These are phyloP conservation scores for Gallinago media DNA, from an alignment of 2,113 vertebrate species.

Conservation along the genomic window DNA sequence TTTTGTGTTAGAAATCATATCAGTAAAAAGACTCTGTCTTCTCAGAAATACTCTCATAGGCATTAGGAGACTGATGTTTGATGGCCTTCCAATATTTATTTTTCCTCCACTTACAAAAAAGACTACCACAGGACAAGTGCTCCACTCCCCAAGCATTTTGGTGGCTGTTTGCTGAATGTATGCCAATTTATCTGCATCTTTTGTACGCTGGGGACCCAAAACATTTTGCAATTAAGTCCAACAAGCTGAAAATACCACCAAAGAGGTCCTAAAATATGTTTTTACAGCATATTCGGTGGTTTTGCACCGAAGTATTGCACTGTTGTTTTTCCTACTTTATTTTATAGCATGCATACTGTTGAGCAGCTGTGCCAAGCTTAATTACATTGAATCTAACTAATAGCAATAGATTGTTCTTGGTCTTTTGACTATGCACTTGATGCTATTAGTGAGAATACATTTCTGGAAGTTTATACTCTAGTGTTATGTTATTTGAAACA, in stretches of 20 bases:
- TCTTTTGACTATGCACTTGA: neutral
- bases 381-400: neutral
- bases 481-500: neutral
- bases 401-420: neutral
- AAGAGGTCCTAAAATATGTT: neutral
- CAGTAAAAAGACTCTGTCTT: neutral
- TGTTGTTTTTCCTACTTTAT: neutral
- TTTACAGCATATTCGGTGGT: neutral
- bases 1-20: neutral
- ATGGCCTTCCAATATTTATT: fast-evolving
- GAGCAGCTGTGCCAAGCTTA: neutral
- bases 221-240: neutral
- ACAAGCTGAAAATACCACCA: neutral
- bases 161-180: neutral
- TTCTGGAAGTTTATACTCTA: neutral
- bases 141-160: fast-evolving
- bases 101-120: neutral
- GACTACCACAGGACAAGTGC: fast-evolving
- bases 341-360: neutral
- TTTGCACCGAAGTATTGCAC: neutral
- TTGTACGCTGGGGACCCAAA: neutral
- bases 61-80: neutral
- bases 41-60: neutral
- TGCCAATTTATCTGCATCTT: neutral
- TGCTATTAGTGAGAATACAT: neutral